phyloP scores from a whole-genome alignment of 2,113 vertebrate species.

The Erinaceus europaeus region DNA sequence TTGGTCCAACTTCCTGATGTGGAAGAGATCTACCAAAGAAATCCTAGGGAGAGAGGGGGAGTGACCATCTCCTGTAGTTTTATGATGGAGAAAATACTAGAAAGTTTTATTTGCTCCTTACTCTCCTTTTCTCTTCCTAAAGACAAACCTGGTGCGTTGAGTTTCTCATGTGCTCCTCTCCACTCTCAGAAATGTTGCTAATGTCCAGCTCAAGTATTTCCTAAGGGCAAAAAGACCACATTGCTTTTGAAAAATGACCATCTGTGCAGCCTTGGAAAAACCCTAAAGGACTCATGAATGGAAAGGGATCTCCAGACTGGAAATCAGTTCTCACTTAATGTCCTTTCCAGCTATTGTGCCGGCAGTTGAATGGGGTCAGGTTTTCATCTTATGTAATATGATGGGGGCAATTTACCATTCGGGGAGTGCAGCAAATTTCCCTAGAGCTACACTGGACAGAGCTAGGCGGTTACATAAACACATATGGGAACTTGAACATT shows the following conservation, averaged over 20 bases:
- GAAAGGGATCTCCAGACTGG: background rate
- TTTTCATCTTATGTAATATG: slow-evolving; percentile 49
- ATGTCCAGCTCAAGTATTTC: slow-evolving; percentile 39
- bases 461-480: slow-evolving; percentile 49
- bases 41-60: too few species aligned
- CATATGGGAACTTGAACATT: background rate
- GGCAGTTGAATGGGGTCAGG: slow-evolving; percentile 21
- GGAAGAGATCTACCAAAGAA: too few species aligned
- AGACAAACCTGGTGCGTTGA: background rate
- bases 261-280: background rate
- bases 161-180: background rate
- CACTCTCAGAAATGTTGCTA: slow-evolving; percentile 15
- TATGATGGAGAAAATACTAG: background rate
- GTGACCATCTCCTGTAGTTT: too few species aligned
- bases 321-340: slow-evolving; percentile 33
- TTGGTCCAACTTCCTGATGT: too few species aligned
- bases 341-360: background rate
- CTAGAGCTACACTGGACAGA: slow-evolving; percentile 21
- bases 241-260: slow-evolving; percentile 41
- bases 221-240: background rate
- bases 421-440: slow-evolving; percentile 40
- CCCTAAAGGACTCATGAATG: slow-evolving; percentile 28
- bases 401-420: slow-evolving; percentile 39
- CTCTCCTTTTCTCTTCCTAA: background rate
- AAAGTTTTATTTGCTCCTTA: background rate